Percentiles rank a stretch among this genome's conserved stretches.
phyloP scores from a whole-genome alignment of 2,888 invertebrate species.

The Nephrotoma appendiculata region DNA sequence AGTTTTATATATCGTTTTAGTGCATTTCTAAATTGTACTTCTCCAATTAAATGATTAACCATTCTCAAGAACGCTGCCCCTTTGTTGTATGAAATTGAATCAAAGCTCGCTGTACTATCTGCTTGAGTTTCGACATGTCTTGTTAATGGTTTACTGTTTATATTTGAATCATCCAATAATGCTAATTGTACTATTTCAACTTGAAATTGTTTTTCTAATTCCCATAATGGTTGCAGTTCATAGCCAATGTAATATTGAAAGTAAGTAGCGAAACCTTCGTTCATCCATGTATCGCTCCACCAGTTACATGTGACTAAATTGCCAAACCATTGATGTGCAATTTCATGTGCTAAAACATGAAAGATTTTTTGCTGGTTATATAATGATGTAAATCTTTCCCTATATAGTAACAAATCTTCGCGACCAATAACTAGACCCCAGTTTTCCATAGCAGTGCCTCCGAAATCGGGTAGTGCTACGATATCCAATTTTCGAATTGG shows the following conservation, averaged over 20 bases:
- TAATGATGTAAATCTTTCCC: constrained; percentile 41
- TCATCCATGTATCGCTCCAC: constrained; percentile 60
- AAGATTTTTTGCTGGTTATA: constrained; percentile 34
- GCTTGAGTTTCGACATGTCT: constrained; percentile 39
- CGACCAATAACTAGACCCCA: constrained; percentile 69
- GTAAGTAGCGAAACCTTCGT: constrained; percentile 58
- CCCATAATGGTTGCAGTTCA: constrained; percentile 38
- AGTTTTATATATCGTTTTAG: constrained; percentile 38
- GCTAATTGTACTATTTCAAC: constrained; percentile 51
- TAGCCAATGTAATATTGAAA: constrained; percentile 39
- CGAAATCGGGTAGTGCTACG: constrained; percentile 73
- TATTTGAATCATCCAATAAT: constrained; percentile 41
- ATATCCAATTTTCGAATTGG: constrained; percentile 71
- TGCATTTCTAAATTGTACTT: constrained; percentile 36
- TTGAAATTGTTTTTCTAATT: constrained; percentile 52
- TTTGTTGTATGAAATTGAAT: constrained; percentile 52
- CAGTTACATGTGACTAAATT: constrained; percentile 53
- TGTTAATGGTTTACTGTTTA: constrained; percentile 42
- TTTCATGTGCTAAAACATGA: constrained; percentile 40
- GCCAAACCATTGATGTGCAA: constrained; percentile 68
- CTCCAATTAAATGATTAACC: constrained; percentile 47
- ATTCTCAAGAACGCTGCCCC: constrained; percentile 49
- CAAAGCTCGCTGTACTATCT: constrained; percentile 47
- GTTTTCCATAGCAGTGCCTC: constrained; percentile 83
- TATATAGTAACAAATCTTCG: constrained; percentile 45